Evolutionary conservation across 2,113 vertebrate genomes (phyloP).

Genomic region (Microcebus tavaratra): DNA sequence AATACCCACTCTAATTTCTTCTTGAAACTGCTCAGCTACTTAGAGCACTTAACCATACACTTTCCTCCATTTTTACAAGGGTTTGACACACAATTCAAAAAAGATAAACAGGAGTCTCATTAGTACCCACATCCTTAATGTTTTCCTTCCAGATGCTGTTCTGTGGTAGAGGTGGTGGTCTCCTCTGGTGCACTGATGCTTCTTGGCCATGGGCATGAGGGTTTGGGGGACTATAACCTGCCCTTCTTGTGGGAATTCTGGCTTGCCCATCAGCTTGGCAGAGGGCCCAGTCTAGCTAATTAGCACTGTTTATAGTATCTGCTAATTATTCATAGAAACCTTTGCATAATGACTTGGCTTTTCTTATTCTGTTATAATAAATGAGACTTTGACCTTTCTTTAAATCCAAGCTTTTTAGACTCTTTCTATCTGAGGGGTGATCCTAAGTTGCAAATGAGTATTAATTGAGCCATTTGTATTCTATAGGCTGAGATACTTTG

Average conservation of each 20-base stretch:
- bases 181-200: background rate
- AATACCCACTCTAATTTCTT: background rate
- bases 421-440: constrained; percentile 7
- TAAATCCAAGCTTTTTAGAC: constrained; percentile 34
- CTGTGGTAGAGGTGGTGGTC: background rate
- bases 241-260: background rate
- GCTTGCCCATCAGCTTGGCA: constrained; percentile 20
- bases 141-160: background rate
- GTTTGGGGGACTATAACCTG: background rate
- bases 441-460: background rate
- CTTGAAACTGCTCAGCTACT: background rate
- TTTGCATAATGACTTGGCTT: constrained; percentile 40
- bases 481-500: background rate
- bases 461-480: background rate
- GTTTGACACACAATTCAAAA: constrained; percentile 22
- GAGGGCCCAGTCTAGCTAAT: constrained; percentile 46
- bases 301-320: constrained; percentile 49
- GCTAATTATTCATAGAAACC: constrained; percentile 58
- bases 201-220: background rate
- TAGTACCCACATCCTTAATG: background rate
- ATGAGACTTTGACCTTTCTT: constrained; percentile 55
- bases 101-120: background rate
- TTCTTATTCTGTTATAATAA: constrained; percentile 30
- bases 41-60: background rate
- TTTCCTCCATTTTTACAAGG: background rate